These are phyloP conservation scores for Tinea pellionella DNA, from an alignment of 2,888 invertebrate genomes.

Conservation along the genomic window DNA sequence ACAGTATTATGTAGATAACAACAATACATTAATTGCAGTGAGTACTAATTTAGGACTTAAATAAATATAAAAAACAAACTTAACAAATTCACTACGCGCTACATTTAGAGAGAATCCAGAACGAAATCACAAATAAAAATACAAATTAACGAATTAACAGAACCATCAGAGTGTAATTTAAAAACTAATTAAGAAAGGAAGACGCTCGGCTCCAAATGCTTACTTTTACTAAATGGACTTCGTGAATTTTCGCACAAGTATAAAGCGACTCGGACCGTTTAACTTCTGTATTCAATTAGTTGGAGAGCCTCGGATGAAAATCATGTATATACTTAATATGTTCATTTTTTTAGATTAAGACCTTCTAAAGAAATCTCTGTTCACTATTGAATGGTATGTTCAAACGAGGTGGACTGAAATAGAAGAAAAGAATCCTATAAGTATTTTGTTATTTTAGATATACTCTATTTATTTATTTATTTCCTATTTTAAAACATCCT, in stretches of 20 bases:
- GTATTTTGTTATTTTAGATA: no score
- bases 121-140: constrained; percentile 11
- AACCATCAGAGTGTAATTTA: constrained; percentile 60
- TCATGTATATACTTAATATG: not conserved
- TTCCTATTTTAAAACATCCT: no score
- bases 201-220: constrained; percentile 51
- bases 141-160: constrained; percentile 53
- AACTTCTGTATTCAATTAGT: constrained; percentile 63
- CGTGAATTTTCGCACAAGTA: constrained; percentile 10
- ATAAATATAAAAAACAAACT: no score
- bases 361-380: no score
- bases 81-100: not conserved
- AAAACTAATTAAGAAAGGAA: constrained; percentile 63
- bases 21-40: no score
- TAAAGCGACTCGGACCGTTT: constrained; percentile 28
- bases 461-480: no score
- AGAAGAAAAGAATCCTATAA: no score
- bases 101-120: not conserved
- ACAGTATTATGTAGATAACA: no score
- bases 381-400: no score
- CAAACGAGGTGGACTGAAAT: no score
- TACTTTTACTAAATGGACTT: constrained; percentile 28
- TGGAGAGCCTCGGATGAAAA: not conserved
- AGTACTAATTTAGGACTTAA: no score
- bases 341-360: no score